Evolutionary conservation across 2,113 vertebrate genomes (phyloP).

Genomic region (Sula dactylatra): DNA sequence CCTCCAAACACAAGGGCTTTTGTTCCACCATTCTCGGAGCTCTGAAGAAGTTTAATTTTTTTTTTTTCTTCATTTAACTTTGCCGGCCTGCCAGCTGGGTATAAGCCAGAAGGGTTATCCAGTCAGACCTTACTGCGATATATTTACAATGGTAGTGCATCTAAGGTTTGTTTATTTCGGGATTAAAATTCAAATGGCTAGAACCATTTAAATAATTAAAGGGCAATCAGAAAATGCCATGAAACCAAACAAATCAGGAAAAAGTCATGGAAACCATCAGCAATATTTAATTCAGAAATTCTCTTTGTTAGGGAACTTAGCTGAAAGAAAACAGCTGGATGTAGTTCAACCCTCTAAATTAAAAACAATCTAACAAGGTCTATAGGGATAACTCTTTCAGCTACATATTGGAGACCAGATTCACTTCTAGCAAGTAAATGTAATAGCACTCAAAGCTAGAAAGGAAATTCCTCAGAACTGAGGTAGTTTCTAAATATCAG

Average conservation of each 20-base stretch:
- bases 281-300: slow-evolving; percentile 77
- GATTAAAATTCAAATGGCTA: slow-evolving; percentile 72
- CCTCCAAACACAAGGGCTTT: slow-evolving; percentile 52
- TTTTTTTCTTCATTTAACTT: slow-evolving; percentile 22
- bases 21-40: slow-evolving; percentile 53
- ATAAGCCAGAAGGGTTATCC: slow-evolving; percentile 71
- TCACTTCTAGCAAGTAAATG: slow-evolving; percentile 76
- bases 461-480: slow-evolving; percentile 83
- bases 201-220: slow-evolving; percentile 75
- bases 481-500: slow-evolving; percentile 80
- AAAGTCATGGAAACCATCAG: slow-evolving; percentile 73
- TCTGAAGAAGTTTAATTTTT: slow-evolving; percentile 31
- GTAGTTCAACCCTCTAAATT: slow-evolving; percentile 76
- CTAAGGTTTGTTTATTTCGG: slow-evolving; percentile 54
- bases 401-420: slow-evolving; percentile 73
- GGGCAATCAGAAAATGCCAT: slow-evolving; percentile 67
- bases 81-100: slow-evolving; percentile 66
- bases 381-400: slow-evolving; percentile 76
- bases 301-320: slow-evolving; percentile 70
- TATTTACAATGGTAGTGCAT: slow-evolving; percentile 61
- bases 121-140: slow-evolving; percentile 64
- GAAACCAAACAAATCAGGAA: slow-evolving; percentile 72
- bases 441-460: slow-evolving; percentile 75
- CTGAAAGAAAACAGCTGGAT: slow-evolving; percentile 79
- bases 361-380: slow-evolving; percentile 80